Base-by-base conservation (phyloP, 2,113 vertebrate species). In the Tragelaphus strepsiceros region DNA sequence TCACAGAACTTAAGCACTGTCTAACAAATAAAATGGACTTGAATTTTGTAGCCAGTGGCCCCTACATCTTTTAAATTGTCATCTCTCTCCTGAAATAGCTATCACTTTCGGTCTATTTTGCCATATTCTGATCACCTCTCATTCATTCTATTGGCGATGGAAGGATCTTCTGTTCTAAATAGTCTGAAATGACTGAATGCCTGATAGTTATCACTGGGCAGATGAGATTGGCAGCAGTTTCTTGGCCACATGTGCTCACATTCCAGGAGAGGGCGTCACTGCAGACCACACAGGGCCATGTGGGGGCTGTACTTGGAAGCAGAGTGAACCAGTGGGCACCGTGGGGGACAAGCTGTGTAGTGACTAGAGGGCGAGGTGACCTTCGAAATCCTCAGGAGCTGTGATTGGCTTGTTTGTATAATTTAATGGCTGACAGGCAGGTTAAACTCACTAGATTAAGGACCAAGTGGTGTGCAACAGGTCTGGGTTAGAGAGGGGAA, bases 241-340 rank as follows among this genome's bases (percentile, higher is more conserved):
- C 7, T 43, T 53, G n/a, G 15, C 32, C 43, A 62, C 9, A 17
- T 4, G 19, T 39, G 6, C 6, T 67, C 64, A 61, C 22, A 58
- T 7, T 9, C 30, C 16, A 11, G n/a, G 35, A 32, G 30, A 91
- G 11, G 16, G 61, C 4, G 19, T 26, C 2, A 22, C 11, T 28
- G 10, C 26, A 30, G 14, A 24, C 10, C 2, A n/a, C 4, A 2
- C 4, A 59, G 56, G 24, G 15, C 32, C 30, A 7, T 10, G 3
- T 19, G 62, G 11, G 2, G 9, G 2, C 3, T 30, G 30, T 1
- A 4, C 28, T n/a, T 21, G 12, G 24, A 8, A 77, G 7, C 11
- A 51, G 24, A 51, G 15, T 6, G 54, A 64, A 30, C 9, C 9
- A 49, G 9, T 2, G 28, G 12, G 6, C 3, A 49, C 28, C 4